A percentile compares a stretch with the other conserved stretches of the same genome.
These are phyloP conservation scores for Cydia strobilella DNA, from an alignment of 1,140 invertebrate species.

Conservation along the genomic window DNA sequence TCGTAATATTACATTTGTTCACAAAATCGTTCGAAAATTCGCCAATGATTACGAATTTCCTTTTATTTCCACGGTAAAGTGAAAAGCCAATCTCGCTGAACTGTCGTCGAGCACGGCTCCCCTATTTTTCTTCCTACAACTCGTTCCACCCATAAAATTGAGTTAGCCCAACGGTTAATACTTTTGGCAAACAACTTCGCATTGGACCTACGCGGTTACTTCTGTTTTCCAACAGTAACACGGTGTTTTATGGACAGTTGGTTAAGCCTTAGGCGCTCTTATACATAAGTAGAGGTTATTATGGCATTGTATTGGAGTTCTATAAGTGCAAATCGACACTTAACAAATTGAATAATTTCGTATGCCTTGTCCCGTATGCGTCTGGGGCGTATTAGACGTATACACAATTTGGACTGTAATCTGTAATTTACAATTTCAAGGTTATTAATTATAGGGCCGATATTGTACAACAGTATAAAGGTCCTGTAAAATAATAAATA, in stretches of 20 bases:
- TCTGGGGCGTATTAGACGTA: too few relatives aligned
- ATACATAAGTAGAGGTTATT: neutral
- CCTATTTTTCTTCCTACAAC: conserved; percentile 47
- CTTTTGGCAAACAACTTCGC: conserved; percentile 47
- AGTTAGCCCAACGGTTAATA: conserved; percentile 51
- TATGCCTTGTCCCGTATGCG: too few relatives aligned
- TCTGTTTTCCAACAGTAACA: conserved; percentile 19
- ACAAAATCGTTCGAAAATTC: conserved; percentile 25
- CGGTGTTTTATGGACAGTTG: neutral
- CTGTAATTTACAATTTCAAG: too few relatives aligned
- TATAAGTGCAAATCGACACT: too few relatives aligned
- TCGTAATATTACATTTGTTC: conserved; percentile 18
- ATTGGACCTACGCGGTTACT: conserved; percentile 29
- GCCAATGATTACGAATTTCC: conserved; percentile 36
- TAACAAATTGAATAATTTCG: too few relatives aligned
- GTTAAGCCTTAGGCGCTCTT: neutral
- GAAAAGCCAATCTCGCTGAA: conserved; percentile 41
- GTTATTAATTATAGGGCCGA: too few relatives aligned
- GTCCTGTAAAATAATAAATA: too few relatives aligned
- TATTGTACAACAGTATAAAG: too few relatives aligned
- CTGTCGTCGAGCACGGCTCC: conserved; percentile 38
- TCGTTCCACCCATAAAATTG: conserved; percentile 51
- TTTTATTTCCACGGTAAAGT: conserved; percentile 34
- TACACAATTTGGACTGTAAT: too few relatives aligned
- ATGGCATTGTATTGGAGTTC: too few relatives aligned